A percentile compares a stretch with the other conserved stretches of the same genome.
phyloP scores from a whole-genome alignment of 2,797 vertebrate species.

The Chrosomus eos region DNA sequence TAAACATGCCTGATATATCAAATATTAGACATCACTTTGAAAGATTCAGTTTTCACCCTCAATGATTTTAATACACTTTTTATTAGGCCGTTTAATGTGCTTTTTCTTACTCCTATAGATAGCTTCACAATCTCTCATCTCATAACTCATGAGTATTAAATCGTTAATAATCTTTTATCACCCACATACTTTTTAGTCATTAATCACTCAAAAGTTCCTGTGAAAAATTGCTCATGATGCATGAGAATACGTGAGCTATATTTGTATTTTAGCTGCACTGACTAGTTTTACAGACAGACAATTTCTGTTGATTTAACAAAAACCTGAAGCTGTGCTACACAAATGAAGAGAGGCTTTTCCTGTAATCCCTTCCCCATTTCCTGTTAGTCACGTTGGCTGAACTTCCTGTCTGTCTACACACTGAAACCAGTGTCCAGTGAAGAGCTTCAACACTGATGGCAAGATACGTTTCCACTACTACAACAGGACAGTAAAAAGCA shows the following conservation, averaged over 20 bases:
- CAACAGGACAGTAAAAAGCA: neutral
- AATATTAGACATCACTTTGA: neutral
- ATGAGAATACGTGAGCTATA: too few relatives aligned
- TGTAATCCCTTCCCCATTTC: slow-evolving; percentile 62
- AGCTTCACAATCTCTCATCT: neutral
- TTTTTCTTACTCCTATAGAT: neutral
- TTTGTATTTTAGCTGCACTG: neutral
- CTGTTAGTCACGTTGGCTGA: slow-evolving; percentile 66
- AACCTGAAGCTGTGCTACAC: neutral
- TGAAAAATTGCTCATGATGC: neutral
- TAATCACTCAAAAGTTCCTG: neutral
- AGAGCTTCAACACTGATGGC: slow-evolving; percentile 1
- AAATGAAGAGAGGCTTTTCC: slow-evolving; percentile 52
- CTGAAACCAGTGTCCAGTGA: neutral
- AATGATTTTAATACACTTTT: neutral
- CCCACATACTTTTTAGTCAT: too few relatives aligned
- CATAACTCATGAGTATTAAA: neutral
- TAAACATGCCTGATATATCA: neutral
- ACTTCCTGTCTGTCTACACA: slow-evolving; percentile 60
- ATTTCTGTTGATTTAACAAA: slow-evolving; percentile 18
- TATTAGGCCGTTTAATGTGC: neutral
- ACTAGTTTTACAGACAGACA: neutral
- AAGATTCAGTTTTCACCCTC: neutral
- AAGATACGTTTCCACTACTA: neutral
- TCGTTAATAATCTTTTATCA: neutral